Percentiles rank a stretch among this genome's conserved stretches.
These are phyloP conservation scores for Lasiommata megera DNA, from an alignment of 2,888 invertebrate genomes.

Conservation along the genomic window DNA sequence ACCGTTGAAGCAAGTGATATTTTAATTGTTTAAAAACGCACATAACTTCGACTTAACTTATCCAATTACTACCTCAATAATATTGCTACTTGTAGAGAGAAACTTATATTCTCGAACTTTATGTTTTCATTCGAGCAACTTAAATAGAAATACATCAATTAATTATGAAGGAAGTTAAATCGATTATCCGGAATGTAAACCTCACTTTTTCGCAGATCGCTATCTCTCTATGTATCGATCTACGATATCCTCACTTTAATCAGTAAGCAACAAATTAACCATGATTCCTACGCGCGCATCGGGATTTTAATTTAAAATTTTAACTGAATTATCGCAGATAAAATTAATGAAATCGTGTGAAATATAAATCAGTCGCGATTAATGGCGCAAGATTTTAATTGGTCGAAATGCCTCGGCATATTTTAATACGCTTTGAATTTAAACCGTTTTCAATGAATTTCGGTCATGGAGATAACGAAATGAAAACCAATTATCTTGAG, in stretches of 20 bases:
- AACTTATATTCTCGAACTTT: too few species aligned
- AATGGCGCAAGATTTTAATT: constrained; percentile 50
- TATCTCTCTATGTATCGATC: constrained; percentile 7
- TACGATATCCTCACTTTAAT: constrained; percentile 7
- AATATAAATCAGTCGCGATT: constrained; percentile 54
- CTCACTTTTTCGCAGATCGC: not conserved
- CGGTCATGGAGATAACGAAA: constrained; percentile 32
- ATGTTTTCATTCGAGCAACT: too few species aligned
- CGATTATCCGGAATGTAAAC: not conserved
- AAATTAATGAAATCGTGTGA: constrained; percentile 43
- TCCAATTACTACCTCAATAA: too few species aligned
- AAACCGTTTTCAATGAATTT: constrained; percentile 41
- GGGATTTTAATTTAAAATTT: constrained; percentile 41
- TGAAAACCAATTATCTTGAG: constrained; percentile 28
- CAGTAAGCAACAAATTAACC: constrained; percentile 14
- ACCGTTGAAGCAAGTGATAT: too few species aligned
- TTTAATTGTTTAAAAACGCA: too few species aligned
- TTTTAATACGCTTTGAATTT: constrained; percentile 41
- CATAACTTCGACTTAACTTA: too few species aligned
- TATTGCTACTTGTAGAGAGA: too few species aligned
- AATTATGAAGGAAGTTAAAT: not conserved
- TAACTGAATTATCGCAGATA: constrained; percentile 35
- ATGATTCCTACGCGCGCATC: not conserved
- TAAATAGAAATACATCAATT: not conserved
- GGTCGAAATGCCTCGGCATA: constrained; percentile 47